phyloP scores from a whole-genome alignment of 1,140 invertebrate genomes.

The Cataglyphis hispanica region DNA sequence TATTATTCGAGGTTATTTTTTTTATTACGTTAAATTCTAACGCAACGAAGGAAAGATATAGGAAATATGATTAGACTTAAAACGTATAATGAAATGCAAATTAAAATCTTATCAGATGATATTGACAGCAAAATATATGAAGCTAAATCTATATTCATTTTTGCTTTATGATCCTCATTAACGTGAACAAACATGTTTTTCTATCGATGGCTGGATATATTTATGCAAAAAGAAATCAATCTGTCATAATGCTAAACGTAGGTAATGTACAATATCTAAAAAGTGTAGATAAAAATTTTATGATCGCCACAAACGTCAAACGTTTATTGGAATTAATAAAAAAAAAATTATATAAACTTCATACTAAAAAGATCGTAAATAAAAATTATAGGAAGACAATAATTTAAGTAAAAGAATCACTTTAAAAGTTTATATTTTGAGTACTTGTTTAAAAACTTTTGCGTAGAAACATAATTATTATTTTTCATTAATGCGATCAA shows the following conservation, averaged over 20 bases:
- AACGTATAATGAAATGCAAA: background rate
- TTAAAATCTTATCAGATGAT: conserved; percentile 3
- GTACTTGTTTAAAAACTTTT: background rate
- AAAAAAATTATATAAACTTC: background rate
- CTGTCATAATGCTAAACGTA: background rate
- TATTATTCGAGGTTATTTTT: background rate
- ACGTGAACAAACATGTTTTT: conserved; percentile 47
- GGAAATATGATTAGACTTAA: background rate
- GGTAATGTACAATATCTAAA: background rate
- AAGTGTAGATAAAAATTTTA: conserved; percentile 16
- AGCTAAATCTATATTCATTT: conserved; percentile 27
- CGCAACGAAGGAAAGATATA: background rate
- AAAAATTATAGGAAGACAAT: background rate
- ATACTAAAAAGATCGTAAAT: background rate
- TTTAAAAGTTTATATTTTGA: background rate
- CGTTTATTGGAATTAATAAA: background rate
- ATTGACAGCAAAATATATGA: background rate
- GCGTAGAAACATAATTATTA: background rate
- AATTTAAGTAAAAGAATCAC: background rate
- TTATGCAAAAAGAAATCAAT: conserved; percentile 30
- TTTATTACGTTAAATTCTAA: background rate
- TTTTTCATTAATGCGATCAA: background rate
- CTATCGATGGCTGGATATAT: background rate
- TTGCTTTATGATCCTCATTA: conserved; percentile 28
- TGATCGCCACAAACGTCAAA: background rate